Evolutionary conservation across 2,888 invertebrate genomes (phyloP), one percentile per base, ranked within the genome.

Genomic region (Leucania comma): DNA sequence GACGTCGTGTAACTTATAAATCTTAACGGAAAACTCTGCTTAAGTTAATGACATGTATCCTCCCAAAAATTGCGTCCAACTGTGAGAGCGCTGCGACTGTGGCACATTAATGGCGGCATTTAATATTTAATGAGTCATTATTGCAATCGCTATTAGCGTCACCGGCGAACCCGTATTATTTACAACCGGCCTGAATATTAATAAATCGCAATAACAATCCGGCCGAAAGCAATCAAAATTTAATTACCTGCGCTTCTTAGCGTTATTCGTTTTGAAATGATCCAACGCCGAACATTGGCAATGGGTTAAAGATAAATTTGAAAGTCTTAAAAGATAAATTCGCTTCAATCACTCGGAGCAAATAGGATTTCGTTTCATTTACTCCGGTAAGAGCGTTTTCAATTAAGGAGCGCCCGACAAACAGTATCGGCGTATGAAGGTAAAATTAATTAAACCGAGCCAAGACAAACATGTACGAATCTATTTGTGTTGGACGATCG

Each of bases 391-490:
- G 94, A 95, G 94, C 93, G 94, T 94, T 96, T 96, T 94, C 95
- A 95, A 96, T 96, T 95, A 96, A 94, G 94, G 93, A 93, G 88
- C 92, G 91, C 92, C 93, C 93, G 92, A 92, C 94, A 94, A 95
- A 94, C 95, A 94, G 94, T 96, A 95, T 95, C 94, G 94, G 93
- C 92, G 94, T 96, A 95, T 95, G 95, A 95, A 95, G 95, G 95
- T 96, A 94, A 95, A 94, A 96, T 96, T 95, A 95, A 95, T 95
- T 95, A 95, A 95, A 94, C 93, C 91, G 89, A 92, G 90, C 92
- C 93, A 95, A 96, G 95, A 95, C 95, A 96, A 95, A 96, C 94
- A 95, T 94, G 92, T 93, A 92, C 92, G 92, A 89, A 91, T 94
- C 92, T 94, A 93, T 94, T 93, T 93, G 93, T 93, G 92, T 93